Evolutionary conservation across 2,113 vertebrate species (phyloP), one percentile per base, ranked within the genome.

Genomic region (Strigops habroptila): DNA sequence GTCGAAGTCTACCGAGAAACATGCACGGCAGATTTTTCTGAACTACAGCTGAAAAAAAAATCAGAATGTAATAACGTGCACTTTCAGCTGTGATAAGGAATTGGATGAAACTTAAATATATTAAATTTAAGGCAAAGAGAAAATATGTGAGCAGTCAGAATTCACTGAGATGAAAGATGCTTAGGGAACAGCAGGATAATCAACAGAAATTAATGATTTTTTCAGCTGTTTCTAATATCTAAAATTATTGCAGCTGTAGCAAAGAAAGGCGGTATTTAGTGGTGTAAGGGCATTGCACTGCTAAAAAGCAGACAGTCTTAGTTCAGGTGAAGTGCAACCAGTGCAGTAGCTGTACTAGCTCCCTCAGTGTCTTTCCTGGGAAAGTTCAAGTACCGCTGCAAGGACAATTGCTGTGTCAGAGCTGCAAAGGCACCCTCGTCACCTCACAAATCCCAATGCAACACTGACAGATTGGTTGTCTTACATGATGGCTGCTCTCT

Each of bases 391-490:
- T 49, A 15, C 6, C 18, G 5, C 64, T 25, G 27, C 46, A 67
- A 62, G 57, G 28, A 53, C 63, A 49, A 44, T 13, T 15, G 31
- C 39, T 3, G 35, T 13, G 22, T 14, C 35, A 48, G 62, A 18
- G n/a, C 51, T 37, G 63, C 3, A 1, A 53, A 65, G 63, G 39
- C 49, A 53, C 10, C 17, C 18, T 48, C 51, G 2, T 41, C 24
- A 28, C 57, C 51, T 53, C 3, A 1, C n/a, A 41, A 12, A 31
- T 7, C 27, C 13, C 31, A 43, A 15, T 1, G 23, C 27, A 77
- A 44, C 1, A 1, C 43, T 28, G 15, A 19, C 16, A 28, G 19
- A 22, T 3, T 8, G 9, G 1, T 16, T 18, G 22, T 18, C 84
- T 55, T n/a, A 12, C n/a, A 24, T 35, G 5, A 9, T 41, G 28